Percentiles rank a stretch among this genome's conserved stretches.
Conservation (phyloP, 2,797 vertebrate genomes). For the Falco naumanni region DNA sequence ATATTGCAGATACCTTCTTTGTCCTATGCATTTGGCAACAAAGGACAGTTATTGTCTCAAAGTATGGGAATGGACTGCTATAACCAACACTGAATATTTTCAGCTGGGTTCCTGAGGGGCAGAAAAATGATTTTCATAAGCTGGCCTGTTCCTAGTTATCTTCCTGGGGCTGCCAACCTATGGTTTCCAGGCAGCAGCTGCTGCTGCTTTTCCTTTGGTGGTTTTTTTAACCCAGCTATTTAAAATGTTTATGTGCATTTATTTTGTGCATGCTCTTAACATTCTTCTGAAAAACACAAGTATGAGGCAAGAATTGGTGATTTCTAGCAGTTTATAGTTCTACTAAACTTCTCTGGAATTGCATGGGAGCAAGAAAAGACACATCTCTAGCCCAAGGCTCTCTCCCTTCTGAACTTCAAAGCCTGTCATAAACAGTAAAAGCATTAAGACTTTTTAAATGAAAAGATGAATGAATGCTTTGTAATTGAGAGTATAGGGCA, state of each 20-base stretch:
- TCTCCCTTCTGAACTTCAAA: conserved; percentile 37
- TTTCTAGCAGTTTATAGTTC: neutral
- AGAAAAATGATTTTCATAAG: neutral
- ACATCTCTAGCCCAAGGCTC: neutral
- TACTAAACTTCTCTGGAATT: conserved; percentile 10
- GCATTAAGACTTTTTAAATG: neutral
- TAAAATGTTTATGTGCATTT: neutral
- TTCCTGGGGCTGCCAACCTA: neutral
- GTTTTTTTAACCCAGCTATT: conserved; percentile 17
- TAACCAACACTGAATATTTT: neutral
- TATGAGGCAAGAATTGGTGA: neutral
- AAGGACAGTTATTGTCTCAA: neutral
- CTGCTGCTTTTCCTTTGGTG: neutral
- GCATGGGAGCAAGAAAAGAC: conserved; percentile 20
- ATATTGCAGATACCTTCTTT: neutral
- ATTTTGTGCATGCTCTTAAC: neutral
- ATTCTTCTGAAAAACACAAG: neutral
- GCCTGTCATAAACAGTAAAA: neutral
- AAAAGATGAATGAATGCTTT: neutral
- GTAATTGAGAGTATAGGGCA: neutral
- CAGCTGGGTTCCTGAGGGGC: neutral
- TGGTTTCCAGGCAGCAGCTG: neutral
- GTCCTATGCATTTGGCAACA: neutral
- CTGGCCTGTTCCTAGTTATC: neutral
- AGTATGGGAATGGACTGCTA: neutral